These are phyloP conservation scores for Lutjanus erythropterus DNA, from an alignment of 2,113 vertebrate genomes.

Conservation along the genomic window DNA sequence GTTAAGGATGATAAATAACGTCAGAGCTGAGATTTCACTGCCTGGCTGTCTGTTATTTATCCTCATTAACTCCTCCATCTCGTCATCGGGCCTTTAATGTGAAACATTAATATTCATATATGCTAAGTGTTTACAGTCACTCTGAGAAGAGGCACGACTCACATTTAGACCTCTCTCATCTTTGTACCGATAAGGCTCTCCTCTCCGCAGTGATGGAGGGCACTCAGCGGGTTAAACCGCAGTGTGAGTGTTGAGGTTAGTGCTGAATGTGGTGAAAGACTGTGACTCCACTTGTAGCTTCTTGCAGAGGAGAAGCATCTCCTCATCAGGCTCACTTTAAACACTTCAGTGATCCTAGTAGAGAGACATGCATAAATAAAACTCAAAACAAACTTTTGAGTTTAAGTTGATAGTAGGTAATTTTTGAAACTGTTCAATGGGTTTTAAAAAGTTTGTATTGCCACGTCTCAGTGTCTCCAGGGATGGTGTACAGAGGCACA, in stretches of 20 bases:
- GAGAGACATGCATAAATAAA: conserved; percentile 27
- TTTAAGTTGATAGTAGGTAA: background rate
- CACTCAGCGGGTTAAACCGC: conserved; percentile 49
- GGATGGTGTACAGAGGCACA: no score
- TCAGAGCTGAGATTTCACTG: conserved; percentile 79
- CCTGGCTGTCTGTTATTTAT: conserved; percentile 83
- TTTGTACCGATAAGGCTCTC: conserved; percentile 65
- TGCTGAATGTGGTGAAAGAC: conserved; percentile 47
- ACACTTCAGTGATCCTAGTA: conserved; percentile 25
- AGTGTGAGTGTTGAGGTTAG: conserved; percentile 33
- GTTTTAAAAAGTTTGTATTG: conserved; percentile 7
- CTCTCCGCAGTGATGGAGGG: conserved; percentile 60
- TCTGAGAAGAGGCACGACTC: conserved; percentile 74
- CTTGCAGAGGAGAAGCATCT: conserved; percentile 31
- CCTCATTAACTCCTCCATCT: conserved; percentile 85
- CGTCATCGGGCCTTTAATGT: conserved; percentile 77
- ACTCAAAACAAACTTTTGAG: conserved; percentile 19
- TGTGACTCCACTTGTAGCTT: conserved; percentile 58
- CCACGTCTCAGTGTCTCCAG: conserved; percentile 5
- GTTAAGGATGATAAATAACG: conserved; percentile 86
- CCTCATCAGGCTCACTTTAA: conserved; percentile 34
- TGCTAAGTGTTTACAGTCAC: conserved; percentile 82
- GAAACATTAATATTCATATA: conserved; percentile 86
- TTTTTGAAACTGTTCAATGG: background rate
- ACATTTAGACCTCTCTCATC: conserved; percentile 67